phyloP scores from a whole-genome alignment of 1,140 invertebrate species.

The Paraescarpia echinospica region DNA sequence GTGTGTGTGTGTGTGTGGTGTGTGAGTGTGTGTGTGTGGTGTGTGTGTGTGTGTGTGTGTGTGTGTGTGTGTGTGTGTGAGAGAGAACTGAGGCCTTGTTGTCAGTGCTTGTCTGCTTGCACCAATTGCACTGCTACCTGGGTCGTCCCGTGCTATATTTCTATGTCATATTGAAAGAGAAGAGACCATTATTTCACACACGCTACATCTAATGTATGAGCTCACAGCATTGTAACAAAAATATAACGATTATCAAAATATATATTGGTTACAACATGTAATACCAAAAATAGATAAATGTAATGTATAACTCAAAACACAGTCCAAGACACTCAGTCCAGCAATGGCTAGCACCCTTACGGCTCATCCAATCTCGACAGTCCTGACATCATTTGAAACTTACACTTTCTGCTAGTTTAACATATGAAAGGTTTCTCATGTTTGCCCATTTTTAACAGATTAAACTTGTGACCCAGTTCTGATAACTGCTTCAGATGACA shows the following conservation, averaged over 20 bases:
- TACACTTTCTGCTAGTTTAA: background rate
- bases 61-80: no score
- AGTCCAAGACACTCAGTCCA: no score
- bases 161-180: background rate
- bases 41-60: no score
- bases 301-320: no score
- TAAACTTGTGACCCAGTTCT: background rate
- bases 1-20: no score
- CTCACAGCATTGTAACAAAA: background rate
- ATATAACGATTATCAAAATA: background rate
- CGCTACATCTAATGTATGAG: background rate
- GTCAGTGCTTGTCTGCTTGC: background rate
- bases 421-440: background rate
- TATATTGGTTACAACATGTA: background rate
- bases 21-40: no score
- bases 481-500: background rate
- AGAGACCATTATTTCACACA: background rate
- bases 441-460: background rate
- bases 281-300: background rate
- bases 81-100: no score
- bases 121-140: background rate
- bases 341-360: no score
- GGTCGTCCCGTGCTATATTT: background rate
- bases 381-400: no score
- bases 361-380: no score